phyloP scores from a whole-genome alignment of 2,797 vertebrate genomes.

The Luscinia luscinia region DNA sequence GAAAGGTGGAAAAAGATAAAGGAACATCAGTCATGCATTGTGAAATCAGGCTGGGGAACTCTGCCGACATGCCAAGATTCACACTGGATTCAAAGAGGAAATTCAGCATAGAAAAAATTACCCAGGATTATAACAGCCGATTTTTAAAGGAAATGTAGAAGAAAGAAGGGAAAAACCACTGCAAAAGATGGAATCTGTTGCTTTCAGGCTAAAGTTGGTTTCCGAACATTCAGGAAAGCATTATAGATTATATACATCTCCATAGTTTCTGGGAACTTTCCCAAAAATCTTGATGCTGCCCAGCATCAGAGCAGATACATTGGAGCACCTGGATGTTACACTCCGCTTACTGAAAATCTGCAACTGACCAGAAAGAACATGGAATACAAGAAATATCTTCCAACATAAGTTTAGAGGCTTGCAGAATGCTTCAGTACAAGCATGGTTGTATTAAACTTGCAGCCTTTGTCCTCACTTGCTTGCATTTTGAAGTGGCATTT shows the following conservation, averaged over 20 bases:
- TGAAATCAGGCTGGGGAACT: neutral
- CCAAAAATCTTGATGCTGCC: neutral
- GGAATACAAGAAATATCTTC: neutral
- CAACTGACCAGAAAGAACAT: neutral
- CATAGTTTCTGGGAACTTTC: neutral
- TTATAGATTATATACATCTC: neutral
- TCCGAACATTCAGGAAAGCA: neutral
- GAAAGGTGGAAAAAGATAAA: neutral
- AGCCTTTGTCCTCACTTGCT: neutral
- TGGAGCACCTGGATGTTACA: neutral
- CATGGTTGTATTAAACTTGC: neutral
- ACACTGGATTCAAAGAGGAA: neutral
- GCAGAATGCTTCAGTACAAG: neutral
- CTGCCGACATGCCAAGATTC: neutral
- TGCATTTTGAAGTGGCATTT: neutral
- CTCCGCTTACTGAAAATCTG: neutral
- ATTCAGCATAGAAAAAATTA: neutral
- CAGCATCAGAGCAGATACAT: neutral
- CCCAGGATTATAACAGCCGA: neutral
- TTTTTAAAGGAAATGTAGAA: neutral
- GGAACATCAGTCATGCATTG: neutral
- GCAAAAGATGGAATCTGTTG: neutral
- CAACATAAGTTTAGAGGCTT: neutral
- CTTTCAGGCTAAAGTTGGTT: neutral
- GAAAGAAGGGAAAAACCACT: neutral